Percentiles rank a stretch among this genome's conserved stretches.
Evolutionary conservation across 1,140 invertebrate genomes (phyloP).

Genomic region (Platyura marginata): DNA sequence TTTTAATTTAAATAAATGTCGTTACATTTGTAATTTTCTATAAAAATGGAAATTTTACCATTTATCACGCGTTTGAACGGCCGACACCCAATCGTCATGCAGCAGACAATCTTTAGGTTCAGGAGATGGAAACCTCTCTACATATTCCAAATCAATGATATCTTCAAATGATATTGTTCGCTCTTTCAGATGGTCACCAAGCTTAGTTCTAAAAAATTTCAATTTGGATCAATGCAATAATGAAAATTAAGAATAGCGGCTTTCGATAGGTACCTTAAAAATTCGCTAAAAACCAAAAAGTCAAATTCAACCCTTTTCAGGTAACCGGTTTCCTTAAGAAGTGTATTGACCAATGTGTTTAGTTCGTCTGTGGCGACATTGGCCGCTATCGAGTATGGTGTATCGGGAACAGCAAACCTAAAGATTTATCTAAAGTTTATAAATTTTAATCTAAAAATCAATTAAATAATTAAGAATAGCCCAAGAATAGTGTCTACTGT

Average conservation of each 20-base stretch:
- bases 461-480: too few relatives aligned
- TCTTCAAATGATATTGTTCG: conserved; percentile 50
- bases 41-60: conserved; percentile 33
- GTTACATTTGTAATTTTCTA: neutral
- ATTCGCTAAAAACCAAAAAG: conserved; percentile 66
- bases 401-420: conserved; percentile 75
- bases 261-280: conserved; percentile 33
- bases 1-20: conserved; percentile 18
- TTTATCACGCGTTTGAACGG: conserved; percentile 51
- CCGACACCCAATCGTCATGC: conserved; percentile 92
- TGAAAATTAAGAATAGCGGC: neutral
- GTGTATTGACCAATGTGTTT: conserved; percentile 61
- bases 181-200: conserved; percentile 50
- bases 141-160: conserved; percentile 75
- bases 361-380: conserved; percentile 46
- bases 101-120: conserved; percentile 75
- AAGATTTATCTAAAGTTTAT: conserved; percentile 21
- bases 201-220: conserved; percentile 10
- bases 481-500: too few relatives aligned
- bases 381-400: conserved; percentile 59
- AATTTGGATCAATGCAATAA: neutral
- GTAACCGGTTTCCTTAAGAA: conserved; percentile 43
- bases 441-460: too few relatives aligned
- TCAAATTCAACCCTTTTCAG: conserved; percentile 56
- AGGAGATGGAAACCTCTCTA: conserved; percentile 72